These are phyloP conservation scores for Riparia riparia DNA, from an alignment of 2,113 vertebrate genomes.

Conservation along the genomic window DNA sequence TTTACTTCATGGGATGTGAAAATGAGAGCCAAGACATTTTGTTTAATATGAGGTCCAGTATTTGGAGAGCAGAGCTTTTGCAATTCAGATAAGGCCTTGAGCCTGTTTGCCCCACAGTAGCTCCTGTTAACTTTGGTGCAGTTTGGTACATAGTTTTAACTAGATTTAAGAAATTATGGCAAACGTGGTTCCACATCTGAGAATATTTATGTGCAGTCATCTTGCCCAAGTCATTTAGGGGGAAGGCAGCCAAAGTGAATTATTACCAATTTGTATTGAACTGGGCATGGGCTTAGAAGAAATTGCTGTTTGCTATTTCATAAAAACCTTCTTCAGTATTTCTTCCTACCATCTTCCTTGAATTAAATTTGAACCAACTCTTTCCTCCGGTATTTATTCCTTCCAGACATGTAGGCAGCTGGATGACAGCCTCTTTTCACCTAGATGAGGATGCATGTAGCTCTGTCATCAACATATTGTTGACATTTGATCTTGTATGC, in stretches of 20 bases:
- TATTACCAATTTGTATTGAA: neutral
- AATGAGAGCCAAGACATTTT: neutral
- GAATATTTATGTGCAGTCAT: neutral
- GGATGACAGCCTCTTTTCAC: conserved; percentile 46
- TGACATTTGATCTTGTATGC: conserved; percentile 56
- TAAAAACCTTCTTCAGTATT: neutral
- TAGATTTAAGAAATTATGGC: neutral
- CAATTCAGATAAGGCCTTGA: neutral
- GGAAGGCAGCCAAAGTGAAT: neutral
- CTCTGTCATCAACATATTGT: conserved; percentile 49
- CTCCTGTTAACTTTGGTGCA: neutral
- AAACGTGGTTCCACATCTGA: neutral
- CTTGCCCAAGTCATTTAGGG: neutral
- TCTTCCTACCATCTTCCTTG: neutral
- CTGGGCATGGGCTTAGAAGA: neutral
- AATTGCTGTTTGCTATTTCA: neutral
- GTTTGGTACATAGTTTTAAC: neutral
- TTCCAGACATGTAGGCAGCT: conserved; percentile 53
- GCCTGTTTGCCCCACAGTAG: neutral
- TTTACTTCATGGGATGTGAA: neutral
- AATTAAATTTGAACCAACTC: neutral
- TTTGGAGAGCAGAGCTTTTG: neutral
- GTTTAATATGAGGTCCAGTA: neutral
- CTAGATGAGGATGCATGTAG: conserved; percentile 11
- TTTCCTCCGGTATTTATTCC: conserved; percentile 20